Conservation (phyloP, 2,888 invertebrate species). For the Drosophila differens region DNA sequence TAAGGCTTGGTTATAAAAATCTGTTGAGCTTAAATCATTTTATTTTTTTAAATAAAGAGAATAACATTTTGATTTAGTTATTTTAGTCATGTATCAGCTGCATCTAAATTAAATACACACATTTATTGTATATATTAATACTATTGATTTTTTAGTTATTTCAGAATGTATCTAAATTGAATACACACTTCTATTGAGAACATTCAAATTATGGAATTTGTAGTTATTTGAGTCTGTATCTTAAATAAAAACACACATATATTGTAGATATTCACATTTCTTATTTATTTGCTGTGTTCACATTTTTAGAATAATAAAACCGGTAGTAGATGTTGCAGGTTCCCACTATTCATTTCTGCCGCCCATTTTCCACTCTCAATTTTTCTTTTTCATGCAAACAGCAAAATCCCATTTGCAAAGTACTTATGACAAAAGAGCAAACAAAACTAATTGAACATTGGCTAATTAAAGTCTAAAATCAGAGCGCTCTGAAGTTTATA, state of each 20-base stretch:
- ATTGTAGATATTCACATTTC: too few species aligned
- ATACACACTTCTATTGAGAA: neutral
- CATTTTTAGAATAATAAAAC: too few species aligned
- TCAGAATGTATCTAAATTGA: neutral
- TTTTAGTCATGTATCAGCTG: neutral
- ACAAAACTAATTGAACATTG: conserved; percentile 39
- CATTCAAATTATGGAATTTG: too few species aligned
- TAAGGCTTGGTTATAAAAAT: neutral
- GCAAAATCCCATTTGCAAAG: conserved; percentile 25
- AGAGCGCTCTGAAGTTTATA: neutral
- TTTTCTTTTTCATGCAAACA: conserved; percentile 12
- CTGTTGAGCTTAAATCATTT: neutral
- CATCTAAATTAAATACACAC: neutral
- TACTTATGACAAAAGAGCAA: conserved; percentile 26
- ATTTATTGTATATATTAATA: neutral
- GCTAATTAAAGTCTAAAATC: conserved; percentile 38
- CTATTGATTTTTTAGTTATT: neutral
- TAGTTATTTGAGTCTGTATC: too few species aligned
- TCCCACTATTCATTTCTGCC: neutral
- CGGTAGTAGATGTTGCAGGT: too few species aligned
- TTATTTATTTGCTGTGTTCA: too few species aligned
- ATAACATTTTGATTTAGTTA: neutral
- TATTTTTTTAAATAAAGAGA: neutral
- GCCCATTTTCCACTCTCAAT: neutral
- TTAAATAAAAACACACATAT: too few species aligned